Percentiles rank a stretch among this genome's conserved stretches.
Evolutionary conservation across 2,113 vertebrate species (phyloP).

Genomic region (Falcunculus frontatus): DNA sequence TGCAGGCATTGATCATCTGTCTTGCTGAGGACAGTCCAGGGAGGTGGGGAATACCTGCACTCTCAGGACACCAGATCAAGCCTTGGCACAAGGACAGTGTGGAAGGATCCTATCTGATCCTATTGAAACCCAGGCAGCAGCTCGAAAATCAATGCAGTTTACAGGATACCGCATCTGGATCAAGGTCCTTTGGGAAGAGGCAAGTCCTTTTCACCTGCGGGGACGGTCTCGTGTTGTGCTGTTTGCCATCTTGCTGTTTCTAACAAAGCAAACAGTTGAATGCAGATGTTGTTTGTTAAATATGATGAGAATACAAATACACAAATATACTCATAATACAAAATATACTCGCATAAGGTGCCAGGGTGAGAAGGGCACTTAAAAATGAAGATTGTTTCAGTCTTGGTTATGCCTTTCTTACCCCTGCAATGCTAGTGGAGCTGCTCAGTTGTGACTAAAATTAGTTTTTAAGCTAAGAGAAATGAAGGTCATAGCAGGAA

Average conservation of each 20-base stretch:
- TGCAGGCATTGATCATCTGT: not conserved
- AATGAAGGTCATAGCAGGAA: not conserved
- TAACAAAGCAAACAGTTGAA: not conserved
- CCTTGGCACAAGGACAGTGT: not conserved
- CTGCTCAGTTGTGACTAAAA: not conserved
- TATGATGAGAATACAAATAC: not conserved
- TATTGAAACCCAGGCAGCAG: not conserved
- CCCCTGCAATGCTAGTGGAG: not conserved
- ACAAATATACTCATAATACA: not conserved
- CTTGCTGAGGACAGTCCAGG: not conserved
- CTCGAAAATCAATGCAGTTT: not conserved
- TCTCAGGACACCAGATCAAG: not conserved
- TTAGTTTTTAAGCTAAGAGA: not conserved
- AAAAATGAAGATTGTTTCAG: not conserved
- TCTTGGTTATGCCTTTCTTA: not conserved
- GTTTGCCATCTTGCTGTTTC: not conserved
- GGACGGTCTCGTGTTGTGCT: rapidly evolving
- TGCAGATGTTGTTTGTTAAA: not conserved
- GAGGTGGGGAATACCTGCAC: not conserved
- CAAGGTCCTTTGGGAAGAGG: not conserved
- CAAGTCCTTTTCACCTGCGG: not conserved
- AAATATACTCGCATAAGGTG: not conserved
- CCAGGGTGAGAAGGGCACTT: not conserved
- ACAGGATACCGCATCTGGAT: not conserved
- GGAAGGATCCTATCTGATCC: not conserved